These are phyloP conservation scores for Zaprionus ghesquierei DNA, from an alignment of 1,140 invertebrate species.

Conservation along the genomic window DNA sequence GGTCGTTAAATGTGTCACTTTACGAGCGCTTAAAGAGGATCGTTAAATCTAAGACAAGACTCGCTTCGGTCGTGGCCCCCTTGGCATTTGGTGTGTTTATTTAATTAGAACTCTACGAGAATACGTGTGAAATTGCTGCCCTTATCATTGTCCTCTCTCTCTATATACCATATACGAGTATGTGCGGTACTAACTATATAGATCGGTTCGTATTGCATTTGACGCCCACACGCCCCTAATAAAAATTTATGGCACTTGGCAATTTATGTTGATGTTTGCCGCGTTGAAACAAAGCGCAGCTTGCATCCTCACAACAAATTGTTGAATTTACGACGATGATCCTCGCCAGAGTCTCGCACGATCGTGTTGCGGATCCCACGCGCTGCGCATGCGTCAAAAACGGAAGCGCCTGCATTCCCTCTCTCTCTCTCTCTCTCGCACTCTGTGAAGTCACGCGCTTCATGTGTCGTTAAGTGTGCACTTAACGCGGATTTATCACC, in stretches of 20 bases:
- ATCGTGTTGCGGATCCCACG: constrained; percentile 54
- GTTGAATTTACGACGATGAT: constrained; percentile 48
- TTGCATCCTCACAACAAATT: constrained; percentile 47
- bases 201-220: neutral
- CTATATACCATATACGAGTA: neutral
- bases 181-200: neutral
- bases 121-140: constrained; percentile 11
- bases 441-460: neutral
- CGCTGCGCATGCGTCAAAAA: constrained; percentile 43
- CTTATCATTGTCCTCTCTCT: constrained; percentile 1
- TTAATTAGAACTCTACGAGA: constrained; percentile 56
- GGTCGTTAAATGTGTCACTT: constrained; percentile 57
- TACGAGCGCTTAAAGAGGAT: constrained; percentile 49
- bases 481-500: constrained; percentile 71
- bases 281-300: constrained; percentile 45
- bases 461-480: constrained; percentile 47
- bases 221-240: constrained; percentile 47
- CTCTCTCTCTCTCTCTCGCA: neutral
- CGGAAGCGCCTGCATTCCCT: constrained; percentile 47
- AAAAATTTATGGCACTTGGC: constrained; percentile 59
- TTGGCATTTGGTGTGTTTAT: constrained; percentile 52
- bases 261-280: constrained; percentile 39
- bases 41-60: constrained; percentile 52
- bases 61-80: neutral
- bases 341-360: neutral